phyloP scores from a whole-genome alignment of 1,140 invertebrate genomes.

The Aphaenogaster floridana region DNA sequence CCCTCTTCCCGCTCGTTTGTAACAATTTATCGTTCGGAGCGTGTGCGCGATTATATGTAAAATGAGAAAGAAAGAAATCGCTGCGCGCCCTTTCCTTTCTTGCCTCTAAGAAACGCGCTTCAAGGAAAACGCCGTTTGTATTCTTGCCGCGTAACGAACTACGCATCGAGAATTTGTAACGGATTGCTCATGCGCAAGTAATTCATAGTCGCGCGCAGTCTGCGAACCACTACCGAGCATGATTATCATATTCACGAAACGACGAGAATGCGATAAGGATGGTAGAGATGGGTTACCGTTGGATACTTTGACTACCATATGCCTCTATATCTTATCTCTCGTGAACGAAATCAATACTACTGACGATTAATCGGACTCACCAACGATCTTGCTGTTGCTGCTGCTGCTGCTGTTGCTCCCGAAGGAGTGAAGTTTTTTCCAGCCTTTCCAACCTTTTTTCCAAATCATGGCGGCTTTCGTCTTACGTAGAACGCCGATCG shows the following conservation, averaged over 20 bases:
- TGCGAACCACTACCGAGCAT: neutral
- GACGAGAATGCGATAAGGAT: constrained; percentile 26
- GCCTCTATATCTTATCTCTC: constrained; percentile 1
- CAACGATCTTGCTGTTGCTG: constrained; percentile 87
- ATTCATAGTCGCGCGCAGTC: constrained; percentile 15
- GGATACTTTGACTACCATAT: neutral
- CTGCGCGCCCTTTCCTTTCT: constrained; percentile 27
- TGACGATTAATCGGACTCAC: constrained; percentile 73
- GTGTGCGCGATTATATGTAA: neutral
- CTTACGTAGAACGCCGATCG: constrained; percentile 75
- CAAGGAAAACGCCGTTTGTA: constrained; percentile 47
- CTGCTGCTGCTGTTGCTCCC: constrained; percentile 89
- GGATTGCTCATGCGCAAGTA: constrained; percentile 21
- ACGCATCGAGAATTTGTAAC: constrained; percentile 71
- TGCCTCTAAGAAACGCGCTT: constrained; percentile 42
- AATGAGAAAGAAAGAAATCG: neutral
- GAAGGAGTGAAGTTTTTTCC: constrained; percentile 92
- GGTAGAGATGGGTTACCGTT: neutral
- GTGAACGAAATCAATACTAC: neutral
- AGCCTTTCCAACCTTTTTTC: constrained; percentile 90
- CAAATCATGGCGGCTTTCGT: constrained; percentile 85
- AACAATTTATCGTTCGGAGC: neutral
- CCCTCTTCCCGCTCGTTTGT: neutral
- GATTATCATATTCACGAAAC: constrained; percentile 13
- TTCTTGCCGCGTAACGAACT: constrained; percentile 61